Percentiles rank a stretch among this genome's conserved stretches.
These are phyloP conservation scores for Drosophila melanogaster DNA, from an alignment of 1,140 invertebrate genomes.

Conservation along the genomic window Release_6_plus_ISO1_MT NC_004354.4:6005001-6005500, in stretches of 20 bases:
- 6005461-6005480: slow-evolving; percentile 76
- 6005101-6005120: not conserved
- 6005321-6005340: slow-evolving; percentile 20
- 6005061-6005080: slow-evolving; percentile 10
- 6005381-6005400: slow-evolving; percentile 84
- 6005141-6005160: no score
- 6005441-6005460: slow-evolving; percentile 84
- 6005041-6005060: slow-evolving; percentile 20
- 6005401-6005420: slow-evolving; percentile 84
- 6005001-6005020: slow-evolving; percentile 67
- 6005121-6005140: no score
- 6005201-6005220: slow-evolving; percentile 13
- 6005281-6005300: not conserved
- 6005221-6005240: slow-evolving; percentile 29
- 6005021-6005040: slow-evolving; percentile 34
- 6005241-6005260: slow-evolving; percentile 6
- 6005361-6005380: slow-evolving; percentile 79
- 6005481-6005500: slow-evolving; percentile 71
- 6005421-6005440: slow-evolving; percentile 84
- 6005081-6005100: slow-evolving; percentile 5
- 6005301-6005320: slow-evolving; percentile 19
- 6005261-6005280: not conserved
- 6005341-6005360: slow-evolving; percentile 20
- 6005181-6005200: slow-evolving; percentile 19
- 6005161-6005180: not conserved